phyloP scores from a whole-genome alignment of 2,797 vertebrate species.

The Tangara arthus region DNA sequence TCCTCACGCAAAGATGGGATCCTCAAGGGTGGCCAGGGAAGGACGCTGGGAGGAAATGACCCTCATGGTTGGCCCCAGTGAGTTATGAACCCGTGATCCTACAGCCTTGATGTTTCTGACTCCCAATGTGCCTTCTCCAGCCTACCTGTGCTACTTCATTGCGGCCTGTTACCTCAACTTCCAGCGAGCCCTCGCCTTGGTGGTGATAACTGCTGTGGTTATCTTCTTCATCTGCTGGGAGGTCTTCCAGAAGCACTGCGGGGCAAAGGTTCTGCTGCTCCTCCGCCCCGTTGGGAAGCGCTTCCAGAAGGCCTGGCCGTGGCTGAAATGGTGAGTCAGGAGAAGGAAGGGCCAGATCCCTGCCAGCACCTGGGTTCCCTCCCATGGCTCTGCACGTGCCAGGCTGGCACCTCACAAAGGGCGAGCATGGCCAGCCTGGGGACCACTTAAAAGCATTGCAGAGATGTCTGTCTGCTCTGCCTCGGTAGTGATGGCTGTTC shows the following conservation, averaged over 20 bases:
- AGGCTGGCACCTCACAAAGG: neutral
- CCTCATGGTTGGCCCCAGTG: neutral
- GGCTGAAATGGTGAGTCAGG: constrained; percentile 89
- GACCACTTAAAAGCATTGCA: neutral
- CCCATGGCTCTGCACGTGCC: neutral
- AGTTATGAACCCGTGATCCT: neutral
- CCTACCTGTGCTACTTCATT: constrained; percentile 86
- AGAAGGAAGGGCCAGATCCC: neutral
- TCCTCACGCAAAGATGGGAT: rapidly evolving
- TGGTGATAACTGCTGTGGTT: constrained; percentile 83
- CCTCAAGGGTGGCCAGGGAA: neutral
- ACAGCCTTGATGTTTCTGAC: neutral
- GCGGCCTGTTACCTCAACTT: constrained; percentile 87
- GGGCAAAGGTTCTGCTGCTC: constrained; percentile 72
- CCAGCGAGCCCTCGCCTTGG: constrained; percentile 83
- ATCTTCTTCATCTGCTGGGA: constrained; percentile 67
- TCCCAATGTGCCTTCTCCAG: constrained; percentile 63
- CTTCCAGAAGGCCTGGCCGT: constrained; percentile 74
- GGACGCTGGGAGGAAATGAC: neutral
- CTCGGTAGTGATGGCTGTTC: neutral
- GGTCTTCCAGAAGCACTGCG: constrained; percentile 78
- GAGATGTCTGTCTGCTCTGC: neutral
- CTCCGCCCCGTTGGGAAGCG: constrained; percentile 66
- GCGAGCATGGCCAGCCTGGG: neutral
- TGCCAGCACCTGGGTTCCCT: neutral